These are phyloP conservation scores for Sericinus montela DNA, from an alignment of 2,888 invertebrate genomes.

Conservation along the genomic window DNA sequence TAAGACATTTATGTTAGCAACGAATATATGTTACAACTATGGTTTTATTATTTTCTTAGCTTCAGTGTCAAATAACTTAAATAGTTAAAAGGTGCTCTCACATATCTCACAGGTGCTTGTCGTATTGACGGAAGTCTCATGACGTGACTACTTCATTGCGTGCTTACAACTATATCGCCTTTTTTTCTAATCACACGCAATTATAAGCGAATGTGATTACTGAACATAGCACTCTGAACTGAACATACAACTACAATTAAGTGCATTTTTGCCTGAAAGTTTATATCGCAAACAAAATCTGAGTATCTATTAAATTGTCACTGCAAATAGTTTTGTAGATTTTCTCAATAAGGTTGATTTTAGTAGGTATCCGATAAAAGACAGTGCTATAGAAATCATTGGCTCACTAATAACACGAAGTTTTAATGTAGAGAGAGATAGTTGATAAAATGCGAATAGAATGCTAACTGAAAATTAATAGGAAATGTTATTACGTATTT, in stretches of 20 bases:
- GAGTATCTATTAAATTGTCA: not conserved
- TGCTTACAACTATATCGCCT: conserved; percentile 24
- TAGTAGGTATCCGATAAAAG: not conserved
- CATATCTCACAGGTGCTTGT: conserved; percentile 25
- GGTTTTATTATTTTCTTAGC: too few relatives aligned
- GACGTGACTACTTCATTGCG: conserved; percentile 23
- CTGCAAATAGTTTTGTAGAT: not conserved
- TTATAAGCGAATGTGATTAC: conserved; percentile 31
- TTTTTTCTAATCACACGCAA: conserved; percentile 33
- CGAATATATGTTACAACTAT: too few relatives aligned
- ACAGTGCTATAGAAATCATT: conserved; percentile 10
- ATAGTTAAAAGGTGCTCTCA: conserved; percentile 10
- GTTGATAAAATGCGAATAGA: not conserved
- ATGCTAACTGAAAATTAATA: not conserved
- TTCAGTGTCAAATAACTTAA: not conserved
- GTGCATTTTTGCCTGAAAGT: not conserved
- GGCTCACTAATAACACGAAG: conserved; percentile 1
- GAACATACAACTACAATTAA: not conserved
- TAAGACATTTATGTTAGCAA: too few relatives aligned
- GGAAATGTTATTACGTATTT: not conserved
- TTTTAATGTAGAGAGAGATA: conserved; percentile 4
- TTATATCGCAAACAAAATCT: not conserved
- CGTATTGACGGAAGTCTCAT: conserved; percentile 34
- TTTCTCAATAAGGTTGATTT: not conserved
- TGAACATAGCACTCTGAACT: not conserved